phyloP scores from a whole-genome alignment of 2,797 vertebrate genomes.

The Rhinatrema bivittatum region DNA sequence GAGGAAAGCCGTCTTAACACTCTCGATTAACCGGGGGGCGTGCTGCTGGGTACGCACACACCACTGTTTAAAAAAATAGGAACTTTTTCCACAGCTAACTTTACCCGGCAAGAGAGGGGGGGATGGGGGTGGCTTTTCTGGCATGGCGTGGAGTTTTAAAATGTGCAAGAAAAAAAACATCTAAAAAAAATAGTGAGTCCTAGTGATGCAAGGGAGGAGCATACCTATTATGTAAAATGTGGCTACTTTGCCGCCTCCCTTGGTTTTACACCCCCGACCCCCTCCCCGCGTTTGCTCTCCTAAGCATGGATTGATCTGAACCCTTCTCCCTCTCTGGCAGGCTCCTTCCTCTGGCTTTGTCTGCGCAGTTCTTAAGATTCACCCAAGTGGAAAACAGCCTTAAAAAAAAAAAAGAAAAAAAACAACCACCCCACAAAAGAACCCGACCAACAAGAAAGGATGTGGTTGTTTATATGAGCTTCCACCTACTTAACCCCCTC shows the following conservation, averaged over 20 bases:
- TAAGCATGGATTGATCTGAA: not conserved
- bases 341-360: slow-evolving; percentile 1
- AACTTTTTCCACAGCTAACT: no score
- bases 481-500: slow-evolving; percentile 15
- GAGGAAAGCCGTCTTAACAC: no score
- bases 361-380: slow-evolving; percentile 16
- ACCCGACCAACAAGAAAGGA: slow-evolving; percentile 5
- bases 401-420: slow-evolving; percentile 8
- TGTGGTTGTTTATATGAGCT: slow-evolving; percentile 15
- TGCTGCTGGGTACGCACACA: no score
- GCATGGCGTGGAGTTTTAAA: slow-evolving; percentile 2
- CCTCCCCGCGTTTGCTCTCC: not conserved
- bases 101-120: not conserved
- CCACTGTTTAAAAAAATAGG: no score
- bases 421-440: no score
- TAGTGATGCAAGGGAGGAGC: not conserved
- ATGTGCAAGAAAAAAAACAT: slow-evolving; percentile 8
- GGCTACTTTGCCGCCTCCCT: no score
- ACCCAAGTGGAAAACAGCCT: slow-evolving; percentile 20
- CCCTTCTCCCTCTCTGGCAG: not conserved
- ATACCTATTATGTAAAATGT: slow-evolving; percentile 1
- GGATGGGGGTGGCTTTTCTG: not conserved
- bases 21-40: no score
- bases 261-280: no score
- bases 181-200: no score